Conservation (phyloP, 2,888 invertebrate genomes). For the Escarpia spicata region DNA sequence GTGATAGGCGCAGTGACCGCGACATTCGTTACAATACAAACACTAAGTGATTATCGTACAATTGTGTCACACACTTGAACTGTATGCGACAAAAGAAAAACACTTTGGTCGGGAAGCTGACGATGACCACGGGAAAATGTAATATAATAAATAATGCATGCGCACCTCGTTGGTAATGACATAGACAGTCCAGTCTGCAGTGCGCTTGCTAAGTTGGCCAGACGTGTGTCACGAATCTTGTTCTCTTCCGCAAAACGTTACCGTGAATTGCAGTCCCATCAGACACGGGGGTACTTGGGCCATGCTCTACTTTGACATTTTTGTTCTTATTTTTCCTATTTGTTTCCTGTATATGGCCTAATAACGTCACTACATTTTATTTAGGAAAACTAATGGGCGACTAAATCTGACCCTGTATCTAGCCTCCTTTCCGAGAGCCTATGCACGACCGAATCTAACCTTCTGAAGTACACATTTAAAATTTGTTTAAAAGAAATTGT, state of each 20-base stretch:
- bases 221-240: not conserved
- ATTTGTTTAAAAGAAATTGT: not conserved
- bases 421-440: no score
- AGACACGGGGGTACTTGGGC: not conserved
- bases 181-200: not conserved
- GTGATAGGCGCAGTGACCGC: not conserved
- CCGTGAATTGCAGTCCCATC: not conserved
- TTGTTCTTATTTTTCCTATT: no score
- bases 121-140: not conserved
- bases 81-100: not conserved
- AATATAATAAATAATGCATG: slow-evolving; percentile 5
- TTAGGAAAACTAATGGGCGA: no score
- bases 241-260: not conserved
- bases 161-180: not conserved
- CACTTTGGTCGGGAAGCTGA: not conserved
- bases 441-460: no score
- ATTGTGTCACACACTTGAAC: not conserved
- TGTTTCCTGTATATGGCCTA: no score
- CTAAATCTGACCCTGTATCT: no score
- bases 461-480: not conserved
- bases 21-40: not conserved
- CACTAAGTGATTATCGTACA: not conserved
- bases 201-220: not conserved
- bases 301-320: no score
- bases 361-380: no score